phyloP scores from a whole-genome alignment of 2,113 vertebrate species.

The Oriolus oriolus region DNA sequence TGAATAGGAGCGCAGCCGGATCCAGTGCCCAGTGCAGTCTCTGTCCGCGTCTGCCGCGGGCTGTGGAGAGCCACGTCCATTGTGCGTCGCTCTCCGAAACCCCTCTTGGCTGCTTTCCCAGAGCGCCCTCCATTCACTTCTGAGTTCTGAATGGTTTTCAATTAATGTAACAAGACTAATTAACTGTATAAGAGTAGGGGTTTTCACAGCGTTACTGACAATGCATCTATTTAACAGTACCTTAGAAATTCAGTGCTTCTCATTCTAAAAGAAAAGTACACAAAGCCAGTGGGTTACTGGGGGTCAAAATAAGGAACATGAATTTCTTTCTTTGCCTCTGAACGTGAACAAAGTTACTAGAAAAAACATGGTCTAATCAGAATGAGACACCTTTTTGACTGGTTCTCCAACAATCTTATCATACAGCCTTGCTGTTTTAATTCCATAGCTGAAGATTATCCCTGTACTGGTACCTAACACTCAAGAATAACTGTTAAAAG shows the following conservation, averaged over 20 bases:
- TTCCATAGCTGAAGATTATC: neutral
- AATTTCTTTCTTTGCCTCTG: slow-evolving; percentile 8
- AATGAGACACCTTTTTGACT: neutral
- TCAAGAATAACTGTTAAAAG: neutral
- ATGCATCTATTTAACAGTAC: slow-evolving; percentile 1
- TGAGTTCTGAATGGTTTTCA: slow-evolving; percentile 29
- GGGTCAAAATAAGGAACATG: neutral
- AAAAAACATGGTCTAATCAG: neutral
- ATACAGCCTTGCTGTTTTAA: neutral
- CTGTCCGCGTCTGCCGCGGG: accelerated
- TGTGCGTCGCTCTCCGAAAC: neutral
- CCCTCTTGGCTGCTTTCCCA: neutral
- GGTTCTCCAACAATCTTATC: neutral
- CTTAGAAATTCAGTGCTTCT: slow-evolving; percentile 7
- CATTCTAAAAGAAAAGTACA: neutral
- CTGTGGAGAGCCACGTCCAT: neutral
- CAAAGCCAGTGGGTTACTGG: neutral
- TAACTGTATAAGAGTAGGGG: slow-evolving; percentile 29
- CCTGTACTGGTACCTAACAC: neutral
- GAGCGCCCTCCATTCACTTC: neutral
- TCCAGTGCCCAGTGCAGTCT: neutral
- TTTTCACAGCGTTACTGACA: neutral
- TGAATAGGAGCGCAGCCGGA: accelerated
- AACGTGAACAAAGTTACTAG: slow-evolving; percentile 26
- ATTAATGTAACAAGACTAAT: slow-evolving; percentile 57